These are phyloP conservation scores for Hydriomena furcata DNA, from an alignment of 2,888 invertebrate genomes.

Conservation along the genomic window DNA sequence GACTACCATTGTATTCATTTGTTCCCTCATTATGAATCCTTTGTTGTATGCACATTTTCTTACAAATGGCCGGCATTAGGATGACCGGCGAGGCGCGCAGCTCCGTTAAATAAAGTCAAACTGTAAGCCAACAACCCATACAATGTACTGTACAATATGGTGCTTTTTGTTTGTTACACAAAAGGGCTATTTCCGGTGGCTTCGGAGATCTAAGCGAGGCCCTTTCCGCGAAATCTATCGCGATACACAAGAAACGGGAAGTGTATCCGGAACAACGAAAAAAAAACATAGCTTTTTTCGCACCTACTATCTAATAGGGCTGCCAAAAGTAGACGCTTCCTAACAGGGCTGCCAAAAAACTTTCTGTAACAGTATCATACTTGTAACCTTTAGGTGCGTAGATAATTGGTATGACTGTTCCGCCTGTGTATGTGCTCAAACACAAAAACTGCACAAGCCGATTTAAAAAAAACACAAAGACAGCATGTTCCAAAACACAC, in stretches of 20 bases:
- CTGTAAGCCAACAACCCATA: slow-evolving; percentile 71
- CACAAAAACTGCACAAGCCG: not conserved
- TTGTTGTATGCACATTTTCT: slow-evolving; percentile 49
- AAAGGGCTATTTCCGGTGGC: slow-evolving; percentile 77
- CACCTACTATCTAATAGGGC: slow-evolving; percentile 52
- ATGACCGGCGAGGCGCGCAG: slow-evolving; percentile 48
- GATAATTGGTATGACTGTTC: too few relatives aligned
- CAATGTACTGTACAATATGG: slow-evolving; percentile 48
- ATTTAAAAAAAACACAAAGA: not conserved
- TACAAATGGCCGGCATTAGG: slow-evolving; percentile 50
- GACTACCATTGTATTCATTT: slow-evolving; percentile 38
- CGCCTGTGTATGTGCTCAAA: too few relatives aligned
- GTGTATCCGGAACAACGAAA: slow-evolving; percentile 79
- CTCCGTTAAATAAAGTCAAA: slow-evolving; percentile 59
- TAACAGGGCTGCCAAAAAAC: not conserved
- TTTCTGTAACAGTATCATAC: too few relatives aligned
- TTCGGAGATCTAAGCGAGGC: slow-evolving; percentile 59
- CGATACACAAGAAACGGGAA: slow-evolving; percentile 78
- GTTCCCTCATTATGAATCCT: slow-evolving; percentile 49
- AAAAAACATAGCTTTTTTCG: slow-evolving; percentile 64
- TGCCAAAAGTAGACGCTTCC: slow-evolving; percentile 38
- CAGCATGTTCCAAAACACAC: not conserved
- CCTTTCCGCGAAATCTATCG: slow-evolving; percentile 78
- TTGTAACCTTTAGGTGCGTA: too few relatives aligned
- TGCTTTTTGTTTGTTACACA: slow-evolving; percentile 69